These are phyloP conservation scores for Polymixis lichenea DNA, from an alignment of 2,888 invertebrate genomes.

Conservation along the genomic window DNA sequence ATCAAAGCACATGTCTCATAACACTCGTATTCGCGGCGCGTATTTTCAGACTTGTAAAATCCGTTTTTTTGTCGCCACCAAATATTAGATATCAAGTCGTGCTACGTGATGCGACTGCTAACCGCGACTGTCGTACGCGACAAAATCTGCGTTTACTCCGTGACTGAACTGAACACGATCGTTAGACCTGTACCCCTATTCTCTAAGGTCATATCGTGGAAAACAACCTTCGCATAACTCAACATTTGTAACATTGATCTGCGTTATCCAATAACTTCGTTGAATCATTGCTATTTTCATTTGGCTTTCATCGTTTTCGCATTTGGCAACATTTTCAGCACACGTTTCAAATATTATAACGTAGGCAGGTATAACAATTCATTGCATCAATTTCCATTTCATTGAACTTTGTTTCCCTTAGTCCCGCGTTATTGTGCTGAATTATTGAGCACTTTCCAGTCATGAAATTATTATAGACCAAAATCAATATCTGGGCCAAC, in stretches of 20 bases:
- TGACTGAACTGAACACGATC: conserved; percentile 60
- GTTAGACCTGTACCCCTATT: conserved; percentile 59
- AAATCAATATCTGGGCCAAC: conserved; percentile 37
- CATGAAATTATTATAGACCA: conserved; percentile 35
- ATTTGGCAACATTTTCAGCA: conserved; percentile 44
- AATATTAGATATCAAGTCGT: conserved; percentile 79
- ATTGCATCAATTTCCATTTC: conserved; percentile 55
- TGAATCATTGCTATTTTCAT: conserved; percentile 42
- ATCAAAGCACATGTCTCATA: conserved; percentile 7
- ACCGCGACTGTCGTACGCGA: conserved; percentile 62
- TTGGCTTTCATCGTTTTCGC: conserved; percentile 36
- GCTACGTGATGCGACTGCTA: conserved; percentile 73
- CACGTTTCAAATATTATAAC: conserved; percentile 42
- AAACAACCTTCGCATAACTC: conserved; percentile 43
- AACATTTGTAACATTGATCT: conserved; percentile 42
- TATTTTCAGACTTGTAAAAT: conserved; percentile 72
- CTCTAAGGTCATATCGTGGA: conserved; percentile 60
- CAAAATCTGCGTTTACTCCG: conserved; percentile 70
- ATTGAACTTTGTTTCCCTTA: conserved; percentile 45
- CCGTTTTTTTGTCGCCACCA: conserved; percentile 75
- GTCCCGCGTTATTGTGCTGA: conserved; percentile 37
- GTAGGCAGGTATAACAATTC: conserved; percentile 31
- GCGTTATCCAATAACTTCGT: conserved; percentile 42
- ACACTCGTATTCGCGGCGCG: conserved; percentile 62
- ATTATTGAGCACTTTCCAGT: conserved; percentile 48